Evolutionary conservation across 2,888 invertebrate genomes (phyloP).

Genomic region (Agrypnus murinus): DNA sequence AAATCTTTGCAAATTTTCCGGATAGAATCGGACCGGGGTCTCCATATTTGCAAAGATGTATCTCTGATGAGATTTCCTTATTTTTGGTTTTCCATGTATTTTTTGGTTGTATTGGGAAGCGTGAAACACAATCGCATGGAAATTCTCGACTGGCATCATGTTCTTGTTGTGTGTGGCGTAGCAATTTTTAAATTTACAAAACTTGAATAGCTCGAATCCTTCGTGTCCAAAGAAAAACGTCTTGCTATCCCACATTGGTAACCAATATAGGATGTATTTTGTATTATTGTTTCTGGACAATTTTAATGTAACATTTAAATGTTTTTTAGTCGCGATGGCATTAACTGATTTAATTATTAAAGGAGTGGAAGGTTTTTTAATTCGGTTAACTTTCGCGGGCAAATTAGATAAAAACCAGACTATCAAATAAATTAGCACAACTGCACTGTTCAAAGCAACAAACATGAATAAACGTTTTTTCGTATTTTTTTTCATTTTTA

Average conservation of each 20-base stretch:
- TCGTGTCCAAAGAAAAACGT: conserved; percentile 55
- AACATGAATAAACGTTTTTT: too few species aligned
- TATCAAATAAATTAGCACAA: too few species aligned
- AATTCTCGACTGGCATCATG: conserved; percentile 67
- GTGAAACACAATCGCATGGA: conserved; percentile 75
- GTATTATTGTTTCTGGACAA: neutral
- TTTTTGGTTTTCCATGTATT: conserved; percentile 63
- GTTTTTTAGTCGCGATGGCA: too few species aligned
- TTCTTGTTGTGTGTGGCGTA: conserved; percentile 69
- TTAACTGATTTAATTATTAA: too few species aligned
- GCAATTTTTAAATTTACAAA: conserved; percentile 70
- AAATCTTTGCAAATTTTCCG: conserved; percentile 56
- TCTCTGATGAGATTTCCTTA: conserved; percentile 68
- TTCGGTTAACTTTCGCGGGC: too few species aligned
- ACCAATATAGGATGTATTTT: conserved; percentile 60
- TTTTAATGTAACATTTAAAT: too few species aligned
- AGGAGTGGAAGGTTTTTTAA: too few species aligned
- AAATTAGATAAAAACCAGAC: too few species aligned
- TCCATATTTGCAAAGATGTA: conserved; percentile 74
- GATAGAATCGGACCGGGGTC: conserved; percentile 64
- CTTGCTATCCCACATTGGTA: conserved; percentile 55
- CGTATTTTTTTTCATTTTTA: too few species aligned
- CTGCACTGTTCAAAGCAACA: too few species aligned
- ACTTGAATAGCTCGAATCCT: conserved; percentile 56
- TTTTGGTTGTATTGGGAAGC: conserved; percentile 64